A percentile compares a stretch with the other conserved stretches of the same genome.
phyloP scores from a whole-genome alignment of 2,888 invertebrate species.

The Eupelmus urozonus region DNA sequence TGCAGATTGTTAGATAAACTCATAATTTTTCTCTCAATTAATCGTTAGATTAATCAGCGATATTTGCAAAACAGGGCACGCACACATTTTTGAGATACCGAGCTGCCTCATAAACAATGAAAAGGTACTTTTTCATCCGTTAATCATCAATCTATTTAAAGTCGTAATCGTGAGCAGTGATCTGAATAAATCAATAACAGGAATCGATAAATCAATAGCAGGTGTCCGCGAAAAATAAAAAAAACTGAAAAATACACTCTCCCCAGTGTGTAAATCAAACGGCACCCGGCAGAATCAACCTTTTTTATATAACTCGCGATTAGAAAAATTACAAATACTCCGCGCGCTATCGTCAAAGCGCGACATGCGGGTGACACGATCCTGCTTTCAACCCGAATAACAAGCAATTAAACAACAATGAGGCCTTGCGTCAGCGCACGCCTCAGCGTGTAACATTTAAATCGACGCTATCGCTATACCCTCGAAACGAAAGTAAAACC shows the following conservation, averaged over 20 bases:
- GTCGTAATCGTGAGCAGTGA: not conserved
- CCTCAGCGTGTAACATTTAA: conserved; percentile 33
- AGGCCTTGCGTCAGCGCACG: conserved; percentile 35
- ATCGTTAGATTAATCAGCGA: conserved; percentile 7
- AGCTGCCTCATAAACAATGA: too few species aligned
- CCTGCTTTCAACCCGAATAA: conserved; percentile 35
- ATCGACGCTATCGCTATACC: not conserved
- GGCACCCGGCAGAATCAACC: too few species aligned
- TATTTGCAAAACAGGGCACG: not conserved
- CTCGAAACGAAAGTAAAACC: conserved; percentile 26
- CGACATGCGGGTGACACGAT: conserved; percentile 38
- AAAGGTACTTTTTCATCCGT: too few species aligned
- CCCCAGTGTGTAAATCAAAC: too few species aligned
- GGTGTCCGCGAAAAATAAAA: too few species aligned
- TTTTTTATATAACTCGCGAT: too few species aligned
- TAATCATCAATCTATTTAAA: too few species aligned
- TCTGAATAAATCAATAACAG: not conserved
- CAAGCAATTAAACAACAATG: conserved; percentile 35
- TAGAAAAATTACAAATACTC: too few species aligned
- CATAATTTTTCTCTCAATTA: not conserved
- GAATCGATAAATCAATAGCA: too few species aligned
- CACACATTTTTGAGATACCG: too few species aligned
- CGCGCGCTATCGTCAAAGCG: too few species aligned
- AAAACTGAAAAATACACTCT: too few species aligned
- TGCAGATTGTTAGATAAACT: not conserved